Conservation (phyloP, 2,113 vertebrate species). For the Pelvicachromis taeniatus region DNA sequence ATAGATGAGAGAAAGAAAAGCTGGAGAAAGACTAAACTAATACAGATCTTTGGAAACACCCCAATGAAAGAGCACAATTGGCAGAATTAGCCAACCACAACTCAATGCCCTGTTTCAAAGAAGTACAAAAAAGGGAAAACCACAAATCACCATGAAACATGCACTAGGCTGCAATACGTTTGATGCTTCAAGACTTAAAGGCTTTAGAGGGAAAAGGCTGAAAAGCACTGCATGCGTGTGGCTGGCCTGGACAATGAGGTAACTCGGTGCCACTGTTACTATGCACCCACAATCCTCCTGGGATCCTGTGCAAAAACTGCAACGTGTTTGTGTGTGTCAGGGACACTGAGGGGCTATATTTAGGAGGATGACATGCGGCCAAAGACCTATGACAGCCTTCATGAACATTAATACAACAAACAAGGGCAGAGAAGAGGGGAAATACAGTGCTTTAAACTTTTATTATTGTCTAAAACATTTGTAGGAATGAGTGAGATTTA, state of each 20-base stretch:
- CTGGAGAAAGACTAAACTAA: neutral
- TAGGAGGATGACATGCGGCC: constrained; percentile 52
- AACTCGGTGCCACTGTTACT: constrained; percentile 53
- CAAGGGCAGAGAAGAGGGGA: neutral
- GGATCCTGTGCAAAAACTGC: constrained; percentile 44
- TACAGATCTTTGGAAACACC: neutral
- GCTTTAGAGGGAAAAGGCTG: neutral
- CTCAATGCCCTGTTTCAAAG: neutral
- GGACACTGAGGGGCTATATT: constrained; percentile 61
- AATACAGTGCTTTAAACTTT: neutral
- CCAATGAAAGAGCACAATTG: neutral
- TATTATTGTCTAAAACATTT: neutral
- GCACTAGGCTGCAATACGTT: neutral
- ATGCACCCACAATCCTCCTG: constrained; percentile 42
- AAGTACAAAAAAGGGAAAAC: neutral
- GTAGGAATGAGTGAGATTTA: neutral
- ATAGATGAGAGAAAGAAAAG: neutral
- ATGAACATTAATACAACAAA: constrained; percentile 29
- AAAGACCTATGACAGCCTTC: constrained; percentile 40
- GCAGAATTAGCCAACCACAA: neutral
- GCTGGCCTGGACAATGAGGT: constrained; percentile 25
- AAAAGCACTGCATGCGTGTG: neutral
- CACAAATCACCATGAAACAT: neutral
- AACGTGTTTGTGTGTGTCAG: constrained; percentile 51
- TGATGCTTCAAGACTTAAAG: neutral